Conservation (phyloP, 2,113 vertebrate species). For the Cynoglossus semilaevis region DNA sequence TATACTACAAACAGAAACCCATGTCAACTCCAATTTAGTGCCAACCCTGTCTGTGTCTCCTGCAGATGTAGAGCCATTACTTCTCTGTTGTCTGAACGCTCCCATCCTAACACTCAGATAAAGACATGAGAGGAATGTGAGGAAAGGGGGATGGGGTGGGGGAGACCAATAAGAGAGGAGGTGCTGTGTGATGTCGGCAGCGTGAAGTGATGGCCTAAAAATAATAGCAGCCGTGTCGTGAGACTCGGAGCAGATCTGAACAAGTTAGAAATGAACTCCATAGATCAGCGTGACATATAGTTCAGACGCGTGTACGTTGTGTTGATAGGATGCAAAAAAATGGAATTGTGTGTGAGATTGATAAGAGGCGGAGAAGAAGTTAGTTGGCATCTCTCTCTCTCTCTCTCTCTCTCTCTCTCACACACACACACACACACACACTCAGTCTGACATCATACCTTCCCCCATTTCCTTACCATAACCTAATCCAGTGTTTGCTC, state of each 20-base stretch:
- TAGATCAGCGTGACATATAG: constrained; percentile 53
- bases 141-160: constrained; percentile 1
- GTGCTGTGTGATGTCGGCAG: constrained; percentile 23
- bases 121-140: constrained; percentile 18
- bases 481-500: too few species aligned
- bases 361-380: constrained; percentile 55
- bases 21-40: constrained; percentile 1
- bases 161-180: constrained; percentile 24
- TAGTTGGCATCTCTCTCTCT: constrained; percentile 42
- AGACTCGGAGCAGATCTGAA: constrained; percentile 44
- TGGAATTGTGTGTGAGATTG: constrained; percentile 42
- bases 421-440: constrained; percentile 37
- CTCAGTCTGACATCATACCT: too few species aligned
- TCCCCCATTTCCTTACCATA: too few species aligned
- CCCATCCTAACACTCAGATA: constrained; percentile 17
- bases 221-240: constrained; percentile 45
- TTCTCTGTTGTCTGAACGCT: constrained; percentile 13
- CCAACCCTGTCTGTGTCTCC: not conserved
- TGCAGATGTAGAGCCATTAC: constrained; percentile 1
- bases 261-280: constrained; percentile 56
- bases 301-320: constrained; percentile 37
- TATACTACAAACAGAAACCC: not conserved
- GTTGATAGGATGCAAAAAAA: constrained; percentile 38
- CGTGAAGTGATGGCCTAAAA: constrained; percentile 53
- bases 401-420: constrained; percentile 54